These are phyloP conservation scores for Marmota flaviventris DNA, from an alignment of 2,113 vertebrate species.

Conservation along the genomic window DNA sequence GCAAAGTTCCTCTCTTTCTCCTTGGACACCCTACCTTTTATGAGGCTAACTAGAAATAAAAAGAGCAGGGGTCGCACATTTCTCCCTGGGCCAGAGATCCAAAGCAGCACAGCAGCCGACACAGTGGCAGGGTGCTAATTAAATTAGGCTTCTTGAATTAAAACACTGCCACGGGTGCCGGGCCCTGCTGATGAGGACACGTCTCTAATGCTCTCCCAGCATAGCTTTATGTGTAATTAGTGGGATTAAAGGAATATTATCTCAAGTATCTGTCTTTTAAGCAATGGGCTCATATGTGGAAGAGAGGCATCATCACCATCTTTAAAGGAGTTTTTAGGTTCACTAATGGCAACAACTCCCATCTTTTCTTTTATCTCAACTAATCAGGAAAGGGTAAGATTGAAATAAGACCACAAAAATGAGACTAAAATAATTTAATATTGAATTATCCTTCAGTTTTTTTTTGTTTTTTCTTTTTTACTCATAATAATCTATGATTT, in stretches of 20 bases:
- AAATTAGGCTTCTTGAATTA: slow-evolving; percentile 74
- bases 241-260: slow-evolving; percentile 46
- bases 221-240: slow-evolving; percentile 70
- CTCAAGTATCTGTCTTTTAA: slow-evolving; percentile 58
- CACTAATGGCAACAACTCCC: slow-evolving; percentile 47
- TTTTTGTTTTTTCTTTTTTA: not conserved
- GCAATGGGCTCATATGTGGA: slow-evolving; percentile 4
- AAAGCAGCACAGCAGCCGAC: not conserved
- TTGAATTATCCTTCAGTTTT: not conserved
- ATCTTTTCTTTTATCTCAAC: slow-evolving; percentile 39
- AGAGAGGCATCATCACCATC: not conserved
- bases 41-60: slow-evolving; percentile 60
- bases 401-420: not conserved
- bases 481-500: slow-evolving; percentile 17
- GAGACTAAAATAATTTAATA: slow-evolving; percentile 41
- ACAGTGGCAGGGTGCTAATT: slow-evolving; percentile 71
- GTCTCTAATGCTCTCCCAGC: slow-evolving; percentile 43
- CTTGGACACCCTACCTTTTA: slow-evolving; percentile 51
- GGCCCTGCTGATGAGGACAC: slow-evolving; percentile 39
- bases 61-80: slow-evolving; percentile 61
- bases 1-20: slow-evolving; percentile 48
- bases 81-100: slow-evolving; percentile 57
- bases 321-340: slow-evolving; percentile 2
- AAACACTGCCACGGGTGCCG: slow-evolving; percentile 30
- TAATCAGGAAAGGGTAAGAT: slow-evolving; percentile 17